Evolutionary conservation across 2,113 vertebrate genomes (phyloP), one percentile per base, ranked within the genome.

Genomic region (Poecilia latipinna): DNA sequence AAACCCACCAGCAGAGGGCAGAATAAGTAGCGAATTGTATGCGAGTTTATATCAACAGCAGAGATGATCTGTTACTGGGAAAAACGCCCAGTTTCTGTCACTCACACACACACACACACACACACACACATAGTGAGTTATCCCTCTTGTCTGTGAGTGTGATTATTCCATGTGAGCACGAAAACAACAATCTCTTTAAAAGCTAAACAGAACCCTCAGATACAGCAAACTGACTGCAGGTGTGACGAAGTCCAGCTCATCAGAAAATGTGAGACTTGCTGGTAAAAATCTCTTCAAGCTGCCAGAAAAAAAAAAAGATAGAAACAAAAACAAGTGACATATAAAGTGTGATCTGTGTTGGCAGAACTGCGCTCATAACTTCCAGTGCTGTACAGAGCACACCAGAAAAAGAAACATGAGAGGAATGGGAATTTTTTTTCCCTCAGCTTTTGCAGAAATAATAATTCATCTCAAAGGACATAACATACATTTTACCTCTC

Each of bases 281-380:
- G 29, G 32, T 77, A 78, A 13, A 37, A 32, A 12, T 8, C 44
- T 13, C n/a, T 63, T 78, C 63, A 70, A 73, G 78, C 71, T 64
- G 44, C 51, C 65, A 37, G 44, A 19, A 71, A 60, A 61, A 42
- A 0, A 39, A 54, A 54, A 61, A 74, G 10, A 37, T 3, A 37
- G 35, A 65, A 31, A 15, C 13, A 48, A 42, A 42, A 15, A 42
- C 39, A 42, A 67, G 19, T 51, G 70, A 74, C 85, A 79, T 77
- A 64, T 74, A 70, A 61, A 72, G 82, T 83, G 83, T 75, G 78
- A 89, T 71, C 65, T 4, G 78, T 31, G 72, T 42, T 82, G 78
- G 66, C 82, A 66, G 74, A 66, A 72, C 74, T 82, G 65, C 15
- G 3, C 44, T 75, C 75, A 62, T 75, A 71, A 39, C 61, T 72